phyloP scores from a whole-genome alignment of 1,140 invertebrate species.

The Drosophila varians region DNA sequence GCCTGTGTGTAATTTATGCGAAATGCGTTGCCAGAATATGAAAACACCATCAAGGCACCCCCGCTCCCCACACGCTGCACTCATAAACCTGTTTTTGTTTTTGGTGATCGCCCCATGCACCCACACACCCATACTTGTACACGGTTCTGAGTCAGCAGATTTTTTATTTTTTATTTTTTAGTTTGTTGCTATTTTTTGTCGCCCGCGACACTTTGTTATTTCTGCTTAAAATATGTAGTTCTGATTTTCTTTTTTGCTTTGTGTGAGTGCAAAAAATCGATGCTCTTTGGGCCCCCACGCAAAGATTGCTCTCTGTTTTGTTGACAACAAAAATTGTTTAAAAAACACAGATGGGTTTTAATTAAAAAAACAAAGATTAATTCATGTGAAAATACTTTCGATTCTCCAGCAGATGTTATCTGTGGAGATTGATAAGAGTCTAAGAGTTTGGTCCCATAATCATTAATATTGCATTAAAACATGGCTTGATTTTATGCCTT shows the following conservation, averaged over 20 bases:
- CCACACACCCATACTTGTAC: conserved; percentile 33
- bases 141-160: conserved; percentile 66
- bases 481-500: not conserved
- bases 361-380: conserved; percentile 39
- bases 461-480: not conserved
- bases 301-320: conserved; percentile 11
- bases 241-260: conserved; percentile 61
- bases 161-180: conserved; percentile 49
- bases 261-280: conserved; percentile 43
- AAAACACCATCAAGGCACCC: conserved; percentile 40
- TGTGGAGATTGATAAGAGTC: not conserved
- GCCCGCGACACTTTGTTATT: conserved; percentile 67
- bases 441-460: not conserved
- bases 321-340: not conserved
- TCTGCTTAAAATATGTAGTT: conserved; percentile 65
- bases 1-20: conserved; percentile 65
- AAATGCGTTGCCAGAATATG: conserved; percentile 78
- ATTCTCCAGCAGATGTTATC: not conserved
- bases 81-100: conserved; percentile 70
- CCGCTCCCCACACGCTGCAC: conserved; percentile 3
- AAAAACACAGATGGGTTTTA: conserved; percentile 2
- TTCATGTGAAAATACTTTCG: conserved; percentile 1
- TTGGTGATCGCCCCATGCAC: conserved; percentile 59
- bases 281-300: conserved; percentile 54
- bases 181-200: conserved; percentile 53